phyloP scores from a whole-genome alignment of 2,888 invertebrate species.

The Crossocerus cetratus region DNA sequence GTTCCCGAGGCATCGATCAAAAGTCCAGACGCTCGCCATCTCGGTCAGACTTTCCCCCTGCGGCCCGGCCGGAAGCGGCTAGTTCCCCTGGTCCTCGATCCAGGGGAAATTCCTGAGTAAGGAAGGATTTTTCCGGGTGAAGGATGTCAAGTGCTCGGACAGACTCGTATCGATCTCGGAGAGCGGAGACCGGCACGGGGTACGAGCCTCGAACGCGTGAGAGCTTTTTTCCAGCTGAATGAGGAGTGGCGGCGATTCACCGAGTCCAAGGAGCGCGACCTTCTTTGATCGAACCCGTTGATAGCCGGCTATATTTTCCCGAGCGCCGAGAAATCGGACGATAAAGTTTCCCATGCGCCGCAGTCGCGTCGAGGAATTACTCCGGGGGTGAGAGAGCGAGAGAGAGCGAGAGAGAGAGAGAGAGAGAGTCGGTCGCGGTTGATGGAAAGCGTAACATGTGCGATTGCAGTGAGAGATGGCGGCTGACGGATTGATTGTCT shows the following conservation, averaged over 20 bases:
- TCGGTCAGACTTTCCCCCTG: slow-evolving; percentile 20
- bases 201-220: slow-evolving; percentile 31
- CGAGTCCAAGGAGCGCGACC: neutral
- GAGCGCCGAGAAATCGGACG: too few relatives aligned
- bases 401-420: too few relatives aligned
- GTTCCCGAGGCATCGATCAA: slow-evolving; percentile 36
- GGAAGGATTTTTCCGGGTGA: slow-evolving; percentile 39
- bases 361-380: too few relatives aligned
- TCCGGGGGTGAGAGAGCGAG: too few relatives aligned
- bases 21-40: slow-evolving; percentile 19
- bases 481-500: neutral
- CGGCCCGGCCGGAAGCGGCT: neutral
- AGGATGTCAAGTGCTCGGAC: slow-evolving; percentile 31
- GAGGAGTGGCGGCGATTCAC: slow-evolving; percentile 4
- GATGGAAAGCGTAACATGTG: too few relatives aligned
- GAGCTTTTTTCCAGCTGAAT: slow-evolving; percentile 33
- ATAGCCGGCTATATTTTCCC: neutral
- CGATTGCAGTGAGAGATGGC: too few relatives aligned
- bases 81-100: neutral
- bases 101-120: slow-evolving; percentile 31
- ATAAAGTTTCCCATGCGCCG: too few relatives aligned
- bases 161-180: slow-evolving; percentile 52
- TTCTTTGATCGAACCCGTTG: neutral
- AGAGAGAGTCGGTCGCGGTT: too few relatives aligned
- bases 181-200: slow-evolving; percentile 46